A percentile compares a stretch with the other conserved stretches of the same genome.
phyloP scores from a whole-genome alignment of 2,888 invertebrate genomes.

The Apamea monoglypha region DNA sequence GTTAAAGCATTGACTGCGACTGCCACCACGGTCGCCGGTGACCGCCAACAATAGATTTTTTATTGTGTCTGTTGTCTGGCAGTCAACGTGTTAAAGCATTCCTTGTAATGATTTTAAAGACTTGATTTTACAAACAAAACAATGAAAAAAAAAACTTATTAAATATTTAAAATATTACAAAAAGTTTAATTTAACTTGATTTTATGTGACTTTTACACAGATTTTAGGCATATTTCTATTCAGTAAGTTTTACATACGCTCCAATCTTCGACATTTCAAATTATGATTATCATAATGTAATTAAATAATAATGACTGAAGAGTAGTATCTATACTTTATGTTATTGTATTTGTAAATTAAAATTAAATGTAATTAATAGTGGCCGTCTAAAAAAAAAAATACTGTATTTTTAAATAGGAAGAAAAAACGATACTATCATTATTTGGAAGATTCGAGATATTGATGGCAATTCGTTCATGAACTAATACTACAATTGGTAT shows the following conservation, averaged over 20 bases:
- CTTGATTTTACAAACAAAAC: not conserved
- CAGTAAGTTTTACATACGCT: not conserved
- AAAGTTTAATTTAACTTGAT: not conserved
- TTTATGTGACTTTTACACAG: not conserved
- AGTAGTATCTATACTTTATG: not conserved
- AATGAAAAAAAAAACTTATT: too few species aligned
- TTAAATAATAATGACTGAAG: not conserved
- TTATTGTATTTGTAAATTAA: not conserved
- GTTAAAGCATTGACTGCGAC: not conserved
- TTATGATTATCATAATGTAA: not conserved
- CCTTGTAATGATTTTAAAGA: not conserved
- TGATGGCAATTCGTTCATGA: not conserved
- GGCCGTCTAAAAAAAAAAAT: too few species aligned
- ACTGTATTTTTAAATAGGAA: not conserved
- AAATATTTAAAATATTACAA: not conserved
- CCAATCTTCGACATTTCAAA: not conserved
- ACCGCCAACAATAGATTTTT: too few species aligned
- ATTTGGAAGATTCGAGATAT: not conserved
- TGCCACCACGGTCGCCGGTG: too few species aligned
- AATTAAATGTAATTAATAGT: too few species aligned
- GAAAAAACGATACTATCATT: not conserved
- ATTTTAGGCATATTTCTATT: too few species aligned
- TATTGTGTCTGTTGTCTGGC: too few species aligned
- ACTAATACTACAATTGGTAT: not conserved
- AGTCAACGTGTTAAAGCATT: not conserved